A percentile compares a stretch with the other conserved stretches of the same genome.
Evolutionary conservation across 2,797 vertebrate genomes (phyloP).

Genomic region (Girardinus metallicus): DNA sequence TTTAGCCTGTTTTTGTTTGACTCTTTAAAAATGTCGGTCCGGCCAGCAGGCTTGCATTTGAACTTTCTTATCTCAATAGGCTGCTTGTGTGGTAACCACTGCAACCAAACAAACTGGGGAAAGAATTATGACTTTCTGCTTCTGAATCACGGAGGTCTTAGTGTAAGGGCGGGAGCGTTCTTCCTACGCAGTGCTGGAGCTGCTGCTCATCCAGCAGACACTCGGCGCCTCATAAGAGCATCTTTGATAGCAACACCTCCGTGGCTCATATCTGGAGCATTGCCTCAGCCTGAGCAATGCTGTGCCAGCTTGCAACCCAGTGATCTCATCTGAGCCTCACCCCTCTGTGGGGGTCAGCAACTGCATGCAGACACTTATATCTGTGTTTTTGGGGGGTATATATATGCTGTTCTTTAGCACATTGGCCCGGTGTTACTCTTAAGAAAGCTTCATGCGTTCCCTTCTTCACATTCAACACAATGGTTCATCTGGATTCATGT

Average conservation of each 20-base stretch:
- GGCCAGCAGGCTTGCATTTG: slow-evolving; percentile 33
- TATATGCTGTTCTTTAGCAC: slow-evolving; percentile 17
- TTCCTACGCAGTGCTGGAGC: slow-evolving; percentile 50
- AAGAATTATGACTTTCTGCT: slow-evolving; percentile 41
- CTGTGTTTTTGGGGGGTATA: slow-evolving; percentile 11
- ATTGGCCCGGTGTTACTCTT: slow-evolving; percentile 51
- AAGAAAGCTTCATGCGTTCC: slow-evolving; percentile 36
- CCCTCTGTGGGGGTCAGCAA: slow-evolving; percentile 19
- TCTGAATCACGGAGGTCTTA: slow-evolving; percentile 8
- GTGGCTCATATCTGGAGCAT: slow-evolving; percentile 62
- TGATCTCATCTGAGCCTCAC: slow-evolving; percentile 67
- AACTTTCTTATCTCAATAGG: slow-evolving; percentile 52
- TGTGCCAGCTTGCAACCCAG: slow-evolving; percentile 53
- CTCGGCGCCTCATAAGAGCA: slow-evolving; percentile 51
- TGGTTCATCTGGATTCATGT: slow-evolving; percentile 14
- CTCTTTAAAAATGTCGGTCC: slow-evolving; percentile 54
- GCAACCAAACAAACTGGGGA: slow-evolving; percentile 58
- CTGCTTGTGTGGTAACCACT: slow-evolving; percentile 64
- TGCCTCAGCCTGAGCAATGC: slow-evolving; percentile 59
- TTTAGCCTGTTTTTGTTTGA: slow-evolving; percentile 23
- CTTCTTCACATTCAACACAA: slow-evolving; percentile 19
- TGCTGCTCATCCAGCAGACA: slow-evolving; percentile 54
- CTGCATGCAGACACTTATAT: slow-evolving; percentile 13
- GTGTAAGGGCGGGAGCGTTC: neutral
- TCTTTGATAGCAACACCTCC: slow-evolving; percentile 63